Percentiles rank a stretch among this genome's conserved stretches.
Conservation (phyloP, 2,888 invertebrate species). For the Pachliopta kotzebuea region DNA sequence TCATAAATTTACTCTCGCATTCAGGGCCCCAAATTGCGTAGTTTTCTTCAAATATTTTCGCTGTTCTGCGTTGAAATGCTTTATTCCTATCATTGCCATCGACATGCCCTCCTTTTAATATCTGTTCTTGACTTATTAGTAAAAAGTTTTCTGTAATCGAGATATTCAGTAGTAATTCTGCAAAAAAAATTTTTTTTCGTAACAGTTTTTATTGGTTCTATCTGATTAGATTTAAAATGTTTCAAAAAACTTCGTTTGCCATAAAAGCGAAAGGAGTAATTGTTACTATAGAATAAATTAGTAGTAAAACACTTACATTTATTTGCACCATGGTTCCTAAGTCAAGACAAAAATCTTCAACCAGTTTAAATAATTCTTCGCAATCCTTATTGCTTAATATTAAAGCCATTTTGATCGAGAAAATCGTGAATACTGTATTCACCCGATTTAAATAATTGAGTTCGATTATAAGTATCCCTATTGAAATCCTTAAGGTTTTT, state of each 20-base stretch:
- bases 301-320: not conserved
- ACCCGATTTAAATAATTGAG: not conserved
- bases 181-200: not conserved
- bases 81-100: slow-evolving; percentile 5
- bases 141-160: not conserved
- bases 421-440: not conserved
- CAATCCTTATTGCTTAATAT: slow-evolving; percentile 4
- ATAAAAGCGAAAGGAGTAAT: no score
- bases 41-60: slow-evolving; percentile 11
- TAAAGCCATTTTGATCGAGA: not conserved
- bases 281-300: not conserved
- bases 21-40: slow-evolving; percentile 12
- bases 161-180: not conserved
- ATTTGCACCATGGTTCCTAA: slow-evolving; percentile 2
- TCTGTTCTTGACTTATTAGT: not conserved
- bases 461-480: not conserved
- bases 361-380: slow-evolving; percentile 2
- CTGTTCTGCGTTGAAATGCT: slow-evolving; percentile 5
- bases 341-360: slow-evolving; percentile 5
- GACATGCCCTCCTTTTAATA: not conserved
- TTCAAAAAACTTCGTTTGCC: no score
- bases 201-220: no score
- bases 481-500: not conserved
- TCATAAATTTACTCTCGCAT: no score
- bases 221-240: no score